Conservation (phyloP, 1,140 invertebrate species). For the Pemphigus obesinymphae region DNA sequence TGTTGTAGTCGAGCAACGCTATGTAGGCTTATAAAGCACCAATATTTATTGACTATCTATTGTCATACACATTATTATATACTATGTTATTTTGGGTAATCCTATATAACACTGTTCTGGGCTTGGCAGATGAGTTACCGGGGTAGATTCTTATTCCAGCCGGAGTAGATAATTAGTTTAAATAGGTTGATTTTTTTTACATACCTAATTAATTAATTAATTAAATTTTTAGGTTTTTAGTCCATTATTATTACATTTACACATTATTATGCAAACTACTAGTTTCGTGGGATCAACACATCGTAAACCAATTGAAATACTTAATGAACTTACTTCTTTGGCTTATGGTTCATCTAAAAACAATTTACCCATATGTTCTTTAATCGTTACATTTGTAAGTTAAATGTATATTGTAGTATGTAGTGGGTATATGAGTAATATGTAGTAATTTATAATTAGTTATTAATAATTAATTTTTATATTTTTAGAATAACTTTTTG, state of each 20-base stretch:
- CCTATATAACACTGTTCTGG: no score
- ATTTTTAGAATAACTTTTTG: slow-evolving; percentile 65
- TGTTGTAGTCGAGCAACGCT: no score
- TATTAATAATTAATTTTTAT: slow-evolving; percentile 29
- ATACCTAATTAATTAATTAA: no score
- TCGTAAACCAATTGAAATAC: slow-evolving; percentile 60
- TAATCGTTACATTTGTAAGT: slow-evolving; percentile 59
- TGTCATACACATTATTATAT: no score
- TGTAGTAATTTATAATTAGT: slow-evolving; percentile 9
- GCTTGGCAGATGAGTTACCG: no score
- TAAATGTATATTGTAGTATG: no score
- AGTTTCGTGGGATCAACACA: slow-evolving; percentile 68
- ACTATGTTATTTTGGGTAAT: no score
- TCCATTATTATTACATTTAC: slow-evolving; percentile 66
- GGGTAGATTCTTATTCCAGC: no score
- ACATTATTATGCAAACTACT: slow-evolving; percentile 63
- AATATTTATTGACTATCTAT: no score
- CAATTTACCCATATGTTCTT: slow-evolving; percentile 68
- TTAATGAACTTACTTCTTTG: slow-evolving; percentile 70
- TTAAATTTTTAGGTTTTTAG: slow-evolving; percentile 60
- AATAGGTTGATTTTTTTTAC: not conserved
- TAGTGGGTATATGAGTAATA: no score
- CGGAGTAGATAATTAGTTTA: no score
- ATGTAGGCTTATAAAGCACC: no score
- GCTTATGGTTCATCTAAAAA: slow-evolving; percentile 55